Evolutionary conservation across 1,140 invertebrate genomes (phyloP), one percentile per base, ranked within the genome.

Genomic region (Potamilus streckersoni): DNA sequence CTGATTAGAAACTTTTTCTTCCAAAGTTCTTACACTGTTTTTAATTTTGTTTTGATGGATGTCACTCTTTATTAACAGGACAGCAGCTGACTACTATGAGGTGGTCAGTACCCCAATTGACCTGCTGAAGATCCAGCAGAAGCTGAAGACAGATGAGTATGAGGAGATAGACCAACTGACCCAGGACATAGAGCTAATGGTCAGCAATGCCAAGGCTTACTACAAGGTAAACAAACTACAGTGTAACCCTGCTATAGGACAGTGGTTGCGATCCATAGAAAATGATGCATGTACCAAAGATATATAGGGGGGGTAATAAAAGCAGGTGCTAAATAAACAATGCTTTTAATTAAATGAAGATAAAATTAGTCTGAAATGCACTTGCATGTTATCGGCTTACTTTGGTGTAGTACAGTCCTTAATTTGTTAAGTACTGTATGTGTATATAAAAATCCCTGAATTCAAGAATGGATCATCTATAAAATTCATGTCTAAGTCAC

Each of bases 61-160:
- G 19, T 62, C 23, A 8, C 60, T 62, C 19, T 67, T 80, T 73
- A 80, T 71, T 74, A 79, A n/a, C 71, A 90, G 90, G 70, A 86
- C 86, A 38, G 90, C 90, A 27, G 91, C 91, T 13, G 90, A 92
- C 75, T 92, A 92, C 79, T 91, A 92, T 83, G 91, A 91, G 72
- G 85, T 89, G 69, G 96, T 99, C 15, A 92, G 93, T 14, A 95
- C 96, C 88, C 97, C 97, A 17, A 98, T 98, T 85, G 97, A 98
- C 90, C 91, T 99, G 77, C 88, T 98, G 31, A 95, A 96, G 91
- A 96, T 98, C 31, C 97, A 98, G 89, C 97, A 98, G 85, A 98
- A 98, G 90, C 89, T 99, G 19, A 98, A 97, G 92, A 97, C 95
- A 17, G 97, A 98, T 97, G 92, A 92, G 94, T 98, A 92, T 93